Base-by-base conservation (phyloP, 2,888 invertebrate genomes). In the Dilophus febrilis region DNA sequence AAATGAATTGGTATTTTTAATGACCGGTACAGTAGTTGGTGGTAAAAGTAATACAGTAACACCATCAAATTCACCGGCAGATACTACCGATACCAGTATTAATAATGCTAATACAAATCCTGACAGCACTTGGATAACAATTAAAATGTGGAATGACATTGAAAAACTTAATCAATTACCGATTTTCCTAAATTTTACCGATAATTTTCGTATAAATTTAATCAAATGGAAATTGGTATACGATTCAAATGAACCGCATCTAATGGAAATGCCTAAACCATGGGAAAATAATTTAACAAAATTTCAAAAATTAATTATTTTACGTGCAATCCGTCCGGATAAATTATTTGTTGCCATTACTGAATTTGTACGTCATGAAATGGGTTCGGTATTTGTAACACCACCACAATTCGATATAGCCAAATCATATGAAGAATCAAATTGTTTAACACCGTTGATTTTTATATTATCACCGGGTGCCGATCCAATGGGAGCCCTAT, bases 381-480 rank as follows among this genome's bases (percentile, higher is more conserved):
- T 91, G 45, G 91, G 90, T 0, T 67, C 67, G 8, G 70, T 78
- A 48, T 92, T 85, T 59, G 77, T 90, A 35, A 80, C 84, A 52
- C 88, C 90, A 0, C 88, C 88, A 47, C 78, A 85, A 3, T 80
- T 84, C 19, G 85, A 88, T 56, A 68, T 92, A 42, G 72, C 76
- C 0, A 78, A 79, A 41, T 74, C 87, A 47, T 91, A 73, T 61
- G 75, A 71, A 1, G 88, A 91, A 55, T 85, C 88, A 0, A 77
- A 76, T 40, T 72, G 78, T 0, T 64, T 71, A 2, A 76, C 79
- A 0, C 91, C 91, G 0, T 67, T 92, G 39, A 77, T 92, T 41
- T 91, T 92, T 54, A 81, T 92, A 14, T 66, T 92, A 1, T 88
- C 88, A 3, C 80, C 88, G 1, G 91, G 91, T 8, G 87, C 88